phyloP scores from a whole-genome alignment of 2,113 vertebrate species.

The Pitta sordida region DNA sequence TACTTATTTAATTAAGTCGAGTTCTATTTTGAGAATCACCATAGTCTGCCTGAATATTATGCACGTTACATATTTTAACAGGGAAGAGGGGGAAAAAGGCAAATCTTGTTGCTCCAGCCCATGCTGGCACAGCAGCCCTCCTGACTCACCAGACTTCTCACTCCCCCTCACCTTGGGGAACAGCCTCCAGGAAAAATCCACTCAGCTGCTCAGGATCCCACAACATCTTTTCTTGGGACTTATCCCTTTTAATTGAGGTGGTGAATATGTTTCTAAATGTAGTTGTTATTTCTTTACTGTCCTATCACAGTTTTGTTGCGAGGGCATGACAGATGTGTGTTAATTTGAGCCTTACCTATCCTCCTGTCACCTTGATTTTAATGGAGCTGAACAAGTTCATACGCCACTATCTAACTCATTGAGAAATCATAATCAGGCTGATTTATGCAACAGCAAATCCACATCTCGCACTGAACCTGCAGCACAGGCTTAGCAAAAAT shows the following conservation, averaged over 20 bases:
- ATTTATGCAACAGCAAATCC: not conserved
- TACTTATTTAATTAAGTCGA: slow-evolving; percentile 4
- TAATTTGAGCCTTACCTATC: not conserved
- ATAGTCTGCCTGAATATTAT: not conserved
- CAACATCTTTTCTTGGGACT: not conserved
- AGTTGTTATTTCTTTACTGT: not conserved
- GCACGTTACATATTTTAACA: not conserved
- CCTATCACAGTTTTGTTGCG: not conserved
- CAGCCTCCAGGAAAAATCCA: not conserved
- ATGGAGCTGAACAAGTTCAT: slow-evolving; percentile 19
- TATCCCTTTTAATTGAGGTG: not conserved
- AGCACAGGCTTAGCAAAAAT: not conserved
- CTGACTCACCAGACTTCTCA: not conserved
- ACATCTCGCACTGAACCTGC: not conserved
- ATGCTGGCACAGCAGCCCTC: not conserved
- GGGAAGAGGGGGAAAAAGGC: not conserved
- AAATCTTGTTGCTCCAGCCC: not conserved
- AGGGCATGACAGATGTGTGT: not conserved
- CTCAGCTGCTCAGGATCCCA: not conserved
- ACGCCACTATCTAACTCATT: not conserved
- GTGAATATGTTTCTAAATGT: not conserved
- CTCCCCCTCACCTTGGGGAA: not conserved
- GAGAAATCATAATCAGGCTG: not conserved
- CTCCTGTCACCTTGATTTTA: slow-evolving; percentile 34
- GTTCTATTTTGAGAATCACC: slow-evolving; percentile 4